Conservation (phyloP, 2,797 vertebrate species). For the Sebastes hubbsi region DNA sequence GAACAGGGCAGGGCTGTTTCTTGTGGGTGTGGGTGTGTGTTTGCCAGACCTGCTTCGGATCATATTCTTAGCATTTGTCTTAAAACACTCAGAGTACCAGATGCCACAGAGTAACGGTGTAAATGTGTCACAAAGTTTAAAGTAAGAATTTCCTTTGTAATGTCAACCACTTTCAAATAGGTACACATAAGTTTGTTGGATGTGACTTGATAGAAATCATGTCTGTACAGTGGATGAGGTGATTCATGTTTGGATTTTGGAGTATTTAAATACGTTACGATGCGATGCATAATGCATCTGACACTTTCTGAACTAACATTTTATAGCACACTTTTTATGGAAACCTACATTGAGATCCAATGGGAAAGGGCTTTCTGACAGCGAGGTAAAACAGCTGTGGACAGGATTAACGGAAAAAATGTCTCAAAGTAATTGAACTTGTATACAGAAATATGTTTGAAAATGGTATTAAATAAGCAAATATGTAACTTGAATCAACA, state of each 20-base stretch:
- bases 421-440: no score
- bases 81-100: neutral
- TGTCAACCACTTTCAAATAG: neutral
- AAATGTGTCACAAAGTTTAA: slow-evolving; percentile 6
- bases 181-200: neutral
- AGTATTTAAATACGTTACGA: neutral
- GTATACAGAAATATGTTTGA: neutral
- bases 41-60: slow-evolving; percentile 23
- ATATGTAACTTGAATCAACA: neutral
- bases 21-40: slow-evolving; percentile 30
- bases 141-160: slow-evolving; percentile 1
- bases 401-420: no score
- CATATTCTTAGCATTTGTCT: slow-evolving; percentile 42
- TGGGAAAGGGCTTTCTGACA: no score
- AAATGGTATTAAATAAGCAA: neutral
- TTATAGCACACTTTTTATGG: neutral
- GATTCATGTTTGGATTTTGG: neutral
- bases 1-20: slow-evolving; percentile 21
- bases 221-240: neutral
- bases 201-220: neutral
- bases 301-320: neutral
- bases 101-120: neutral
- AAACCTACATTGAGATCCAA: neutral
- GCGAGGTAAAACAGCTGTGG: no score
- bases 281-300: neutral